Percentiles rank a stretch among this genome's conserved stretches.
Evolutionary conservation across 2,888 invertebrate genomes (phyloP).

Genomic region (Hypomecis punctinalis): DNA sequence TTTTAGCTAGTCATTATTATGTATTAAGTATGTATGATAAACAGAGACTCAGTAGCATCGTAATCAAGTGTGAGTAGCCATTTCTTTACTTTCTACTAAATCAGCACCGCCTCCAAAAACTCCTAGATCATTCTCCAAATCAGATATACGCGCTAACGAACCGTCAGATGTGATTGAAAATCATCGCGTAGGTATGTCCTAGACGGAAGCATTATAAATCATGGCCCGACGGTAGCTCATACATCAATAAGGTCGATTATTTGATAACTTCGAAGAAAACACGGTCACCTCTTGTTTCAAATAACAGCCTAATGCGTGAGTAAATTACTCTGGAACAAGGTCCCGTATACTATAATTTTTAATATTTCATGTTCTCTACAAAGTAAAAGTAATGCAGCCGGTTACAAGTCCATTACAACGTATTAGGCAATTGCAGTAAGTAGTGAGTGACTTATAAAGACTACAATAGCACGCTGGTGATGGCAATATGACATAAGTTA

Average conservation of each 20-base stretch:
- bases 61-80: too few relatives aligned
- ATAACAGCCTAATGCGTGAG: constrained; percentile 42
- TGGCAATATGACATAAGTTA: too few relatives aligned
- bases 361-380: neutral
- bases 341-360: constrained; percentile 10
- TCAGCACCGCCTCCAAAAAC: constrained; percentile 59
- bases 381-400: neutral
- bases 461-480: too few relatives aligned
- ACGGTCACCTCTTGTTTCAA: constrained; percentile 62
- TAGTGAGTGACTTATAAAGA: too few relatives aligned
- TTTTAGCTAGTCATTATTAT: too few relatives aligned
- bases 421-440: too few relatives aligned
- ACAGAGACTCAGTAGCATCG: too few relatives aligned
- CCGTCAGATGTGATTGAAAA: constrained; percentile 84
- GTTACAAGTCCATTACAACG: too few relatives aligned
- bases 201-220: constrained; percentile 84
- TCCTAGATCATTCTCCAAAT: constrained; percentile 53
- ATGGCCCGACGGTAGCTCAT: constrained; percentile 78
- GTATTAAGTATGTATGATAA: too few relatives aligned
- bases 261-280: constrained; percentile 77
- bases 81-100: too few relatives aligned
- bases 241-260: constrained; percentile 83
- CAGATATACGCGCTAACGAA: constrained; percentile 80
- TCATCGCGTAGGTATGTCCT: constrained; percentile 82
- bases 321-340: constrained; percentile 36